Evolutionary conservation across 2,797 vertebrate species (phyloP).

Genomic region (Diceros bicornis): DNA sequence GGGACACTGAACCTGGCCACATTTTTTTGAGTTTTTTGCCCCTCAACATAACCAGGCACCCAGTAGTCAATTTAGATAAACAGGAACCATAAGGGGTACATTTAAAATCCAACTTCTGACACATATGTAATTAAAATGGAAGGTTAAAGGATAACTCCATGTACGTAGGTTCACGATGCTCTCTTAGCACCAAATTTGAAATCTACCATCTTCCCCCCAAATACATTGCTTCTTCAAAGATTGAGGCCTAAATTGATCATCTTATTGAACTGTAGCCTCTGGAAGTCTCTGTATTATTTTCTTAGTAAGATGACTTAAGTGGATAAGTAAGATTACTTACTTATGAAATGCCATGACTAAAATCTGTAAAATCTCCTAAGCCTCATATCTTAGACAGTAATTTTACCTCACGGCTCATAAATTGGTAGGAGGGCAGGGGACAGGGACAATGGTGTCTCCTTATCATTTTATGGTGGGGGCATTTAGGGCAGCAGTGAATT

Average conservation of each 20-base stretch:
- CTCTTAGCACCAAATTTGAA: not conserved
- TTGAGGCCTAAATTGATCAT: not conserved
- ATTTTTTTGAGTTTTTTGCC: not conserved
- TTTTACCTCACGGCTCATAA: not conserved
- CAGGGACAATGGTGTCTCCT: accelerated
- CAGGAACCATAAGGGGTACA: not conserved
- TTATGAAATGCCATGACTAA: not conserved
- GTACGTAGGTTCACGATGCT: not conserved
- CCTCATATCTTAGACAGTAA: not conserved
- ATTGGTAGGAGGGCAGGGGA: not conserved
- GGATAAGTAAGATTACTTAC: not conserved
- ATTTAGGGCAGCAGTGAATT: not conserved
- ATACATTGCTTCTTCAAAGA: not conserved
- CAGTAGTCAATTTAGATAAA: not conserved
- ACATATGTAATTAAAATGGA: not conserved
- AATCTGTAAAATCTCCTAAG: not conserved
- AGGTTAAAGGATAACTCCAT: not conserved
- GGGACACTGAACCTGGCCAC: accelerated
- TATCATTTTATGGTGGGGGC: not conserved
- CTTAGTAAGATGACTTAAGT: not conserved
- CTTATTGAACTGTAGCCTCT: not conserved
- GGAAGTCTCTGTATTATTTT: not conserved
- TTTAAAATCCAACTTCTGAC: not conserved
- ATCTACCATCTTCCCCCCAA: not conserved
- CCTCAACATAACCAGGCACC: not conserved